Base-by-base conservation (phyloP, 2,113 vertebrate species). In the Scopus umbretta region DNA sequence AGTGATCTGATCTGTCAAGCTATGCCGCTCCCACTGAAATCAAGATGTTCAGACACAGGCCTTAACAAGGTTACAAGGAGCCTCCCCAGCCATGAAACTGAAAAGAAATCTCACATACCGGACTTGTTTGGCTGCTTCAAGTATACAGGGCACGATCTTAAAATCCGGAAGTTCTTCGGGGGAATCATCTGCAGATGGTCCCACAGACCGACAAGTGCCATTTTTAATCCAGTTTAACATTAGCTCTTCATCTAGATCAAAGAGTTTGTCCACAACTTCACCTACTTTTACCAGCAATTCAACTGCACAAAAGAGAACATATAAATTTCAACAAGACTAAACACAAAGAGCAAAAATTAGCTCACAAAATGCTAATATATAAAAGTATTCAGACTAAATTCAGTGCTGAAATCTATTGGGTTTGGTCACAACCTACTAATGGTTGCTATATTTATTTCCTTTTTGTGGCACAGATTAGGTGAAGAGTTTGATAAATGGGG, bases 111-210 rank as follows among this genome's bases (percentile, higher is more conserved):
- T 85, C 70, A 91, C 98, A 26, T 96, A 99, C 99, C 99, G 97
- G 38, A 99, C 98, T 98, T 99, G 99, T 78, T 98, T 99, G 88
- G 98, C 98, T 95, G 99, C 99, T 97, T 99, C 99, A 87, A 99
- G 98, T 74, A 99, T 96, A 90, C 98, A 99, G 16, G 98, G 98
- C 25, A 98, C 97, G 90, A 98, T 97, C 92, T 94, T 97, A 68
- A 98, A 98, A 65, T 95, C 90, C 27, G 96, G 96, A 58, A 99
- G 73, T 26, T 98, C 98, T 92, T 98, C 97, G 15, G 94, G 88
- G 9, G 97, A 96, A 70, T 98, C 98, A 71, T 97, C 97, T 18
- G 52, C 90, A 34, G 95, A 87, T 0, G 95, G 96, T 49, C 90
- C 97, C 36, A 80, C 67, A 47, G 96, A 76, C 16, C 23, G 94